Evolutionary conservation across 2,113 vertebrate species (phyloP).

Genomic region (Okapia johnstoni): DNA sequence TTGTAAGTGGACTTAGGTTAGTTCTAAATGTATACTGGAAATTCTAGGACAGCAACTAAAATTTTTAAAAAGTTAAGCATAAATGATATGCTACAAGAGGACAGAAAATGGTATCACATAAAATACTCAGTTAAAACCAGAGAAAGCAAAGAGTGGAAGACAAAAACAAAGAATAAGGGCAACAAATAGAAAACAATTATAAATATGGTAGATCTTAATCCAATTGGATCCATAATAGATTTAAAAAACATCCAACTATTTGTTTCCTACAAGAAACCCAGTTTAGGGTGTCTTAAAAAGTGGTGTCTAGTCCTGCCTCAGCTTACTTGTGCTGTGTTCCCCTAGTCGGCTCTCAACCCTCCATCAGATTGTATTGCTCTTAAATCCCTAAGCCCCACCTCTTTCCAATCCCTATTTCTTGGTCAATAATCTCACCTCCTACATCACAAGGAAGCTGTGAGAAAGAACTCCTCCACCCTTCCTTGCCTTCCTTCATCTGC

Average conservation of each 20-base stretch:
- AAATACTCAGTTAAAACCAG: not conserved
- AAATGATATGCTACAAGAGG: not conserved
- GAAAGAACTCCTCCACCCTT: not conserved
- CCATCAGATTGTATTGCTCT: not conserved
- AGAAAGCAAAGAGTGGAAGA: not conserved
- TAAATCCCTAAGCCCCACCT: not conserved
- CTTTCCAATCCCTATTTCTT: not conserved
- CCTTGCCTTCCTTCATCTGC: not conserved
- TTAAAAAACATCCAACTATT: not conserved
- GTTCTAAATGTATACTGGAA: not conserved
- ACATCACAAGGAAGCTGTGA: not conserved
- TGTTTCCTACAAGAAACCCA: not conserved
- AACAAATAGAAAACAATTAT: conserved; percentile 4
- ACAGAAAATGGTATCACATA: not conserved
- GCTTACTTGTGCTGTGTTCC: not conserved
- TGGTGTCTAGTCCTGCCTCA: not conserved
- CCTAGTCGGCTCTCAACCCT: not conserved
- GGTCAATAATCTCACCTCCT: not conserved
- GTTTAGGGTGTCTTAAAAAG: not conserved
- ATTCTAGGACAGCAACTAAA: not conserved
- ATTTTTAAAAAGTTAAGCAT: not conserved
- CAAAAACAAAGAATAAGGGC: not conserved
- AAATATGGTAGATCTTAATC: not conserved
- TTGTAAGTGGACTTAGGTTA: not conserved
- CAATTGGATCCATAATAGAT: not conserved